These are phyloP conservation scores for Stegana nigrithorax DNA, from an alignment of 2,888 invertebrate genomes.

Conservation along the genomic window DNA sequence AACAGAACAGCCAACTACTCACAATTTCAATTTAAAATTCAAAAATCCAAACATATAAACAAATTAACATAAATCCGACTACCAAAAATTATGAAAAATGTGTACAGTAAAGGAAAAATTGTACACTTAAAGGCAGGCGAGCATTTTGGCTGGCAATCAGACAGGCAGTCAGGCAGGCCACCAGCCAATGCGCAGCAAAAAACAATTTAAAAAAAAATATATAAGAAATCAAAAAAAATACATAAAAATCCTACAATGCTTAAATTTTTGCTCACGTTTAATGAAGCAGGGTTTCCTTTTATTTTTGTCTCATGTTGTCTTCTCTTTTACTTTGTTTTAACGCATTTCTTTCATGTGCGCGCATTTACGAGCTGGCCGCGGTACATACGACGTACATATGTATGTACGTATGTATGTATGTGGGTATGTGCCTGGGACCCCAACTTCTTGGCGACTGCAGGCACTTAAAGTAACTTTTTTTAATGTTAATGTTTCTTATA, in stretches of 20 bases:
- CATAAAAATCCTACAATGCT: conserved; percentile 22
- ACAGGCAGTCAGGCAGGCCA: no score
- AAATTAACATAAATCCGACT: conserved; percentile 50
- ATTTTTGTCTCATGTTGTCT: conserved; percentile 3
- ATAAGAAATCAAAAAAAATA: neutral
- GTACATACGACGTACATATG: no score
- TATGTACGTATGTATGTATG: no score
- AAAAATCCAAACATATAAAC: no score
- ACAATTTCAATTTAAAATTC: no score
- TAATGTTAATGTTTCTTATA: no score
- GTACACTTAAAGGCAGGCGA: no score
- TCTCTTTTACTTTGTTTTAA: conserved; percentile 32
- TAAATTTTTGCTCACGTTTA: conserved; percentile 52
- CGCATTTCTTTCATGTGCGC: conserved; percentile 31
- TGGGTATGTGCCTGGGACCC: neutral
- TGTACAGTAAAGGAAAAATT: conserved; percentile 6
- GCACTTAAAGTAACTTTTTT: conserved; percentile 25
- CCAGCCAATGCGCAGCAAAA: neutral
- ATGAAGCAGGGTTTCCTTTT: conserved; percentile 42
- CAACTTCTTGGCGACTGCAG: neutral
- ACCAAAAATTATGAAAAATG: neutral
- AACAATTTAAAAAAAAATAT: neutral
- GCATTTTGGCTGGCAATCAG: no score
- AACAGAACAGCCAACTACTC: no score
- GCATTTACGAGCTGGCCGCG: no score